Percentiles rank a stretch among this genome's conserved stretches.
Evolutionary conservation across 2,888 invertebrate genomes (phyloP).

Genomic region (Cheilosia pagana): DNA sequence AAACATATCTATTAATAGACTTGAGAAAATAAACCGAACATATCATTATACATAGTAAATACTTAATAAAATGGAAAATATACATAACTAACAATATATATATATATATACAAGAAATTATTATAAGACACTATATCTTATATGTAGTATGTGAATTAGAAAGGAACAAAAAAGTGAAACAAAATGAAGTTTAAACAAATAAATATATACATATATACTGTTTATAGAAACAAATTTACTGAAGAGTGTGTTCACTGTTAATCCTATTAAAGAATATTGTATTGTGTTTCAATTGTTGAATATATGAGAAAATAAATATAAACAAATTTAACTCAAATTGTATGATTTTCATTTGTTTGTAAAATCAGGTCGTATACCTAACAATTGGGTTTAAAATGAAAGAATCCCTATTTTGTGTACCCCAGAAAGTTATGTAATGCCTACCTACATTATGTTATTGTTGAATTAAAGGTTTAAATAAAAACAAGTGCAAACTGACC

Average conservation of each 20-base stretch:
- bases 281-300: slow-evolving; percentile 50
- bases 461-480: no score
- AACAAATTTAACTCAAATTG: slow-evolving; percentile 2
- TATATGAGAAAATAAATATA: slow-evolving; percentile 4
- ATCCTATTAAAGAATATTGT: slow-evolving; percentile 43
- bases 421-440: no score
- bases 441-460: no score
- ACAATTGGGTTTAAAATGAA: no score
- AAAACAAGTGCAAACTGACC: no score
- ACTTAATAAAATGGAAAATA: slow-evolving; percentile 28
- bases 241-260: slow-evolving; percentile 69
- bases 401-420: no score
- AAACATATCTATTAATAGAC: slow-evolving; percentile 79
- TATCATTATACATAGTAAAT: slow-evolving; percentile 77
- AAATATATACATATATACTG: slow-evolving; percentile 2
- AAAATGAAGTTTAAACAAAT: slow-evolving; percentile 17
- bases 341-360: not conserved
- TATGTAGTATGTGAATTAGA: slow-evolving; percentile 3
- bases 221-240: slow-evolving; percentile 39
- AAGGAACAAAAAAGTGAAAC: slow-evolving; percentile 27
- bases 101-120: slow-evolving; percentile 16
- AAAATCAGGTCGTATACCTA: no score
- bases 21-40: slow-evolving; percentile 80
- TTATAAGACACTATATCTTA: slow-evolving; percentile 28
- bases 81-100: slow-evolving; percentile 19